Evolutionary conservation across 2,888 invertebrate genomes (phyloP).

Genomic region (Caenorhabditis sp.): DNA sequence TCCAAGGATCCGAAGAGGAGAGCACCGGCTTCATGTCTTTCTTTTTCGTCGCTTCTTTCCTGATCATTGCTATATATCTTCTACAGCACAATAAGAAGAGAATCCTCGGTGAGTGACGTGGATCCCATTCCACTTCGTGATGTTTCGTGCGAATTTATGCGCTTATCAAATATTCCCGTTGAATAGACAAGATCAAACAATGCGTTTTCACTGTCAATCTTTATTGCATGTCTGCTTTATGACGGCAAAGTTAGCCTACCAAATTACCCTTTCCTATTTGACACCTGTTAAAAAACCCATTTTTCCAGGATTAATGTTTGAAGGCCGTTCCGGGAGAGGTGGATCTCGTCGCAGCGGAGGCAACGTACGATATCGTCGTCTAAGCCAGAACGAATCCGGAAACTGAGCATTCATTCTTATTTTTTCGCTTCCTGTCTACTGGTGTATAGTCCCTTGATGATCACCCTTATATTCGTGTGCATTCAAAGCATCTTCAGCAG

Average conservation of each 20-base stretch:
- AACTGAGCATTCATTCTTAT: conserved; percentile 5
- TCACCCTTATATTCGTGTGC: conserved; percentile 9
- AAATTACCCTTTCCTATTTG: too few species aligned
- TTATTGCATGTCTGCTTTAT: too few species aligned
- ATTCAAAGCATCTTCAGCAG: conserved; percentile 30
- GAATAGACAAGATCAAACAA: too few species aligned
- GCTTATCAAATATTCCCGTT: too few species aligned
- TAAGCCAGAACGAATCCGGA: conserved; percentile 58
- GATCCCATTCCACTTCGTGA: not conserved
- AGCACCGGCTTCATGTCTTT: conserved; percentile 54
- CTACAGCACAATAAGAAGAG: conserved; percentile 67
- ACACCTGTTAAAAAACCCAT: too few species aligned
- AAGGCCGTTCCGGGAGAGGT: conserved; percentile 47
- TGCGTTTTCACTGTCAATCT: too few species aligned
- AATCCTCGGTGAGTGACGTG: conserved; percentile 48
- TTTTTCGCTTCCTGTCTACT: conserved; percentile 12
- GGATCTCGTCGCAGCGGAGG: conserved; percentile 40
- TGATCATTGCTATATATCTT: conserved; percentile 55
- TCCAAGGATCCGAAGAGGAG: conserved; percentile 29
- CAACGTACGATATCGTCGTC: conserved; percentile 60
- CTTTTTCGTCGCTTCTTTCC: conserved; percentile 46
- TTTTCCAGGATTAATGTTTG: conserved; percentile 63
- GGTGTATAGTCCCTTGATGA: conserved; percentile 13
- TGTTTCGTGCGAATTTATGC: not conserved
- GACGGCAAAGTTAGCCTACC: too few species aligned